Evolutionary conservation across 2,888 invertebrate genomes (phyloP), one percentile per base, ranked within the genome.

Genomic region (Meliscaeva auricollis): DNA sequence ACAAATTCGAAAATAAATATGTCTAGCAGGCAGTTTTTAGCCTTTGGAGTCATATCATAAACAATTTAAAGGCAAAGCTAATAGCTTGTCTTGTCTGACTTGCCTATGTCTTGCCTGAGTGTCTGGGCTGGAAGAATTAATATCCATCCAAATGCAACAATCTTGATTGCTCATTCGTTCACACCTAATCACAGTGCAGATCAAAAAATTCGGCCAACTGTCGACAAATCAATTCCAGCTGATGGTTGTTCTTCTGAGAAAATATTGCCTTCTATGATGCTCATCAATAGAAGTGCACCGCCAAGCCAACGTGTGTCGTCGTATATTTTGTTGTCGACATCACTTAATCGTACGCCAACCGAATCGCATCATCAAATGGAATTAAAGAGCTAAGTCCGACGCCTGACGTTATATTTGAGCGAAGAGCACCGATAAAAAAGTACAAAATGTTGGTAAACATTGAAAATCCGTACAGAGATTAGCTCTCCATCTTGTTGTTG

Each of bases 1-100:
- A 84, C 84, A 80, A 75, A 75, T 75, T 80, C 70, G 66, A 75
- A 84, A 84, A 84, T 84, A 84, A 84, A 84, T 84, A 48, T 75
- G 80, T 80, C 84, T 80, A n/a, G 70, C 84, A 35, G 79, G 79
- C 74, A 72, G 58, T 80, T 75, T 84, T 66, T 66, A 66, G 35
- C 35, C 9, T 38, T 32, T 46, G 66, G 74, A 38, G 58, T 72
- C 84, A 79, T 80, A 79, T 72, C 84, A 75, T 80, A 80, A 80
- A 84, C 82, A 78, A 73, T 76, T 76, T 76, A 32, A 26, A 60
- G 30, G 32, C 15, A 69, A 69, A 54, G 41, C 48, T 20, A 46
- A 44, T 66, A 38, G 5, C 4, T 11, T 6, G n/a, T 52, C 52
- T 13, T 17, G 58, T 58, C 50, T 15, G 20, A 15, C 32, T 32